Conservation (phyloP, 2,888 invertebrate genomes). For the Coremacera marginata region DNA sequence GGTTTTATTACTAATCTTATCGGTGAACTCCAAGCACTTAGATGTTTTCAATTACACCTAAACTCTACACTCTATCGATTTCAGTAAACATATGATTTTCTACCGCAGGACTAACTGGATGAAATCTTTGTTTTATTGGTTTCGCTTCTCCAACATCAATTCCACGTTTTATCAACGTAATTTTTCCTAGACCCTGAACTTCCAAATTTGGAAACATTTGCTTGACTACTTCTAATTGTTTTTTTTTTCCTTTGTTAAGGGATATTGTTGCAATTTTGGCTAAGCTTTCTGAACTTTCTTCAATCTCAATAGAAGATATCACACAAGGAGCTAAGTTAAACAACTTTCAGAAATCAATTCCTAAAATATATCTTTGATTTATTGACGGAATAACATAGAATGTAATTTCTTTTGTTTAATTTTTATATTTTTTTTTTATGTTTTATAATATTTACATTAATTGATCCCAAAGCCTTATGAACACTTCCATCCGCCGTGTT, state of each 20-base stretch:
- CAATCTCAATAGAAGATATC: neutral
- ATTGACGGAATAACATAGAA: conserved; percentile 34
- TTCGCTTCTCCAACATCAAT: conserved; percentile 37
- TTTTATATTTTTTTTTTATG: neutral
- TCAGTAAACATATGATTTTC: conserved; percentile 31
- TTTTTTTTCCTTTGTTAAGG: neutral
- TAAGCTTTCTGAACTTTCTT: neutral
- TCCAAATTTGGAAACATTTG: conserved; percentile 36
- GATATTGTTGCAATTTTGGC: neutral
- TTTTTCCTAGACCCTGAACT: conserved; percentile 39
- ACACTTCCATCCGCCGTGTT: conserved; percentile 27
- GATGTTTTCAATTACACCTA: conserved; percentile 55
- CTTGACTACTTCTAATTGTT: conserved; percentile 27
- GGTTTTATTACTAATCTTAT: conserved; percentile 53
- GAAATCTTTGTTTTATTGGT: conserved; percentile 34
- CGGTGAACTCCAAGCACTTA: conserved; percentile 57
- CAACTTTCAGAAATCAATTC: conserved; percentile 29
- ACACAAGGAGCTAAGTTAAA: conserved; percentile 20
- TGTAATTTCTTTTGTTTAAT: neutral
- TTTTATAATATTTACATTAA: conserved; percentile 1
- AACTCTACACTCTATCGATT: conserved; percentile 54
- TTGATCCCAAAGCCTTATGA: conserved; percentile 17
- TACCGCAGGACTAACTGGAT: conserved; percentile 29
- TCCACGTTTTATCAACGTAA: conserved; percentile 37
- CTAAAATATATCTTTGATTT: conserved; percentile 27